A percentile compares a stretch with the other conserved stretches of the same genome.
phyloP scores from a whole-genome alignment of 2,113 vertebrate species.

The Grus americana region DNA sequence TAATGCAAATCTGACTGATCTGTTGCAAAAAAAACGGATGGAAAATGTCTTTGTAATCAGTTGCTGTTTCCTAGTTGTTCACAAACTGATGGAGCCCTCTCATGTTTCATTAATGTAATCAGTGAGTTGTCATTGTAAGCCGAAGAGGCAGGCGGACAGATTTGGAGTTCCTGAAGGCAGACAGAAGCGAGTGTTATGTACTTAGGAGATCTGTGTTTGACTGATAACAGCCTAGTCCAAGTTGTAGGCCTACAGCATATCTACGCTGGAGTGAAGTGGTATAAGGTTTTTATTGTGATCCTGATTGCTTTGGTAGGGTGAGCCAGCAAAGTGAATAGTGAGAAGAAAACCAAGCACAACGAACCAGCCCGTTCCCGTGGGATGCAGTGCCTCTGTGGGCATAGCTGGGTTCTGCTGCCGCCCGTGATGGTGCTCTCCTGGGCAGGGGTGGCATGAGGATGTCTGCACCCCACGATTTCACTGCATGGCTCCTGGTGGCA shows the following conservation, averaged over 20 bases:
- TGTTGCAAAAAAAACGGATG: background rate
- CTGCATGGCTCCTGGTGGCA: background rate
- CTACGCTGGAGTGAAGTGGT: background rate
- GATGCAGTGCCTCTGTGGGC: background rate
- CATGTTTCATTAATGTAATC: background rate
- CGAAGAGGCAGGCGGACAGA: background rate
- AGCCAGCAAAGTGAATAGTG: background rate
- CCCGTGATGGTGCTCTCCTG: background rate
- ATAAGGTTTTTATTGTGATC: background rate
- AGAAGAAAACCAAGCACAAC: background rate
- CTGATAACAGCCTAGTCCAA: background rate
- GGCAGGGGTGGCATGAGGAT: background rate
- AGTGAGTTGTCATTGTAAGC: background rate
- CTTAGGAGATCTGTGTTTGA: slow-evolving; percentile 1
- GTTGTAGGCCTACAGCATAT: background rate
- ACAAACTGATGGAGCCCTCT: background rate
- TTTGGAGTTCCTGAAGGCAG: background rate
- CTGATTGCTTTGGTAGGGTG: background rate
- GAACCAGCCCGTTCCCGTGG: fast-evolving
- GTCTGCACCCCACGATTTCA: background rate
- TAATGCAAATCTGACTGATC: background rate
- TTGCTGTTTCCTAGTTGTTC: background rate
- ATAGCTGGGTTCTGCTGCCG: background rate
- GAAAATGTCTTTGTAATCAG: background rate
- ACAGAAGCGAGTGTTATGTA: background rate